Conservation (phyloP, 2,888 invertebrate genomes). For the Schizotus pectinicornis region DNA sequence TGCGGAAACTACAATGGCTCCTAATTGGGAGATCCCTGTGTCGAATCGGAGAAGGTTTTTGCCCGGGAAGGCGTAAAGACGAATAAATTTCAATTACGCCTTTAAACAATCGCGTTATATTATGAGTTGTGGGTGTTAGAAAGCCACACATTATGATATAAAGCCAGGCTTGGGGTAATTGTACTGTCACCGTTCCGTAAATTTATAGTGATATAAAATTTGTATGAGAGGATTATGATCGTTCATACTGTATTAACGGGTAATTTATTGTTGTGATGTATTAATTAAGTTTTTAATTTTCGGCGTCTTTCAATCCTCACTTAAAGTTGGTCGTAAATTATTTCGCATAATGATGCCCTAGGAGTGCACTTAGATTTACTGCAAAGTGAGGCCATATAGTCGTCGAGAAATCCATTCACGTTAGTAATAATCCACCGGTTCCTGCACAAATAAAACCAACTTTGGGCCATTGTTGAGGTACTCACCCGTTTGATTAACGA, state of each 20-base stretch:
- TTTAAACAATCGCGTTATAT: conserved; percentile 23
- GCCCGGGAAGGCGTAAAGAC: not conserved
- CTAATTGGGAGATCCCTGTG: not conserved
- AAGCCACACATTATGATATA: conserved; percentile 24
- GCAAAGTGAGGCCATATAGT: too few species aligned
- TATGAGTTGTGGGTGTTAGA: conserved; percentile 25
- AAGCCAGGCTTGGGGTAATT: conserved; percentile 31
- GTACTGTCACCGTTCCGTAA: conserved; percentile 37
- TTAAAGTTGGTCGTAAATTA: conserved; percentile 10
- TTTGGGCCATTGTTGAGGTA: too few species aligned
- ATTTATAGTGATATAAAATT: conserved; percentile 42
- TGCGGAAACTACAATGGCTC: not conserved
- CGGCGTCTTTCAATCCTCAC: conserved; percentile 2
- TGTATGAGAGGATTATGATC: conserved; percentile 33
- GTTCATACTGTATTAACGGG: conserved; percentile 28
- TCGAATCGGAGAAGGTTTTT: not conserved
- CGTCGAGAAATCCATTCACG: too few species aligned
- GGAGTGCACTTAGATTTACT: too few species aligned
- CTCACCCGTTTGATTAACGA: too few species aligned
- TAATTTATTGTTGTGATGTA: conserved; percentile 31
- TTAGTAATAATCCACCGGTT: too few species aligned
- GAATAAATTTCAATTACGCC: conserved; percentile 25
- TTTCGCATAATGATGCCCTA: not conserved
- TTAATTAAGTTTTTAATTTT: conserved; percentile 37
- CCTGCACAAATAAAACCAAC: too few species aligned